Evolutionary conservation across 2,797 vertebrate genomes (phyloP), one percentile per base, ranked within the genome.

Genomic region (Halcyon leucocephala): DNA sequence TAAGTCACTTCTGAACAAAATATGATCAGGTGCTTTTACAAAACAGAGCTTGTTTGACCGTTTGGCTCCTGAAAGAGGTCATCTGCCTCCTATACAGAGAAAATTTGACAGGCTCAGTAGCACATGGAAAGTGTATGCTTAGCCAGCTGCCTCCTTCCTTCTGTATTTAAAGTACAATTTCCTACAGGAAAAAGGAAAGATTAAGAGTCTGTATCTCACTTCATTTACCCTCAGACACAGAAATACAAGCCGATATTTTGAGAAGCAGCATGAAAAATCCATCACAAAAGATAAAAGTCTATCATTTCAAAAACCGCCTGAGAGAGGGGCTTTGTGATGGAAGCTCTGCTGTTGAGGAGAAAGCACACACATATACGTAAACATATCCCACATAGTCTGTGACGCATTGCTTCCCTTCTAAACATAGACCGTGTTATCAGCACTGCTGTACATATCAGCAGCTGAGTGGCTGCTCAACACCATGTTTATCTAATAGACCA

Each of bases 401-500:
- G 96, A 97, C 33, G 17, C 94, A 87, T 60, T 54, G 52, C 73
- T 85, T 96, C 91, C 86, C 94, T 95, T 95, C 97, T 96, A 97
- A 97, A 97, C 94, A 95, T 86, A 97, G 96, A 95, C 79, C 33
- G 10, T 62, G 89, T 94, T 97, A 96, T 97, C 97, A 58, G 89
- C 72, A 28, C 89, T 55, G 64, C 94, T 21, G 89, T 64, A 82
- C 39, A 8, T 62, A 82, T 42, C 89, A 90, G 95, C 95, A 93
- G 92, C 94, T 29, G 72, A 94, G 80, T 86, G 89, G 89, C 94
- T 95, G 97, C 77, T 73, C 94, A 90, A 72, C 92, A 91, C 95
- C 94, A 19, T 90, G 97, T 97, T 98, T 98, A 97, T 97, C 95
- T 96, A 97, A 95, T 78, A 79, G 92, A 67, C 95, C 96, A 78